Evolutionary conservation across 2,888 invertebrate species (phyloP).

Genomic region (Plagodis dolabraria): DNA sequence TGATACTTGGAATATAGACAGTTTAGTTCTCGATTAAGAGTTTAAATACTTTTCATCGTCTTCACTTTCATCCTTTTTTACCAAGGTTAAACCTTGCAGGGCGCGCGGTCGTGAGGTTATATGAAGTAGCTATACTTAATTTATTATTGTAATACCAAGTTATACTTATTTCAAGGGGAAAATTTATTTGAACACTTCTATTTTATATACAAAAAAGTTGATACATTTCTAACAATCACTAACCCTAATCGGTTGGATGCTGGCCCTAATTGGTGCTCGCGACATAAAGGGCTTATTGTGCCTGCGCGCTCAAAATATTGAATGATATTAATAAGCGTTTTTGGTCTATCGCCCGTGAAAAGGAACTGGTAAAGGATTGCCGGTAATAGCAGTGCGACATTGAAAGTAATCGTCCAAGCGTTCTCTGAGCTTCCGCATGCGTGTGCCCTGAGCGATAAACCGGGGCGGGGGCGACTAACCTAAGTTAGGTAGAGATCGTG

Average conservation of each 20-base stretch:
- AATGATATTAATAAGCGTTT: conserved; percentile 72
- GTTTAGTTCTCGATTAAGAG: too few relatives aligned
- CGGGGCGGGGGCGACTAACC: conserved; percentile 3
- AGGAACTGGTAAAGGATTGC: conserved; percentile 77
- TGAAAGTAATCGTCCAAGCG: conserved; percentile 60
- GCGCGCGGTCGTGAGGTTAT: too few relatives aligned
- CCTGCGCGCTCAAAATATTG: conserved; percentile 72
- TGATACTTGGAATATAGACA: too few relatives aligned
- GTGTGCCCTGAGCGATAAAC: conserved; percentile 47
- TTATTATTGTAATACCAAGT: too few relatives aligned
- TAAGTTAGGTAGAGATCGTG: too few relatives aligned
- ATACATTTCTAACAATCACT: neutral
- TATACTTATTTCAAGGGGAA: too few relatives aligned
- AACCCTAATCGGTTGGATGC: conserved; percentile 16
- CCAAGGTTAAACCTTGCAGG: too few relatives aligned
- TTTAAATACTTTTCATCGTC: too few relatives aligned
- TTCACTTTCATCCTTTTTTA: too few relatives aligned
- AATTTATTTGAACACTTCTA: neutral
- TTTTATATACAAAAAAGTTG: neutral
- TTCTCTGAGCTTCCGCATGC: conserved; percentile 61
- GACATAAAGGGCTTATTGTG: conserved; percentile 55
- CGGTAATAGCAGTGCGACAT: conserved; percentile 61
- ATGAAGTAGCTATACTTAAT: too few relatives aligned
- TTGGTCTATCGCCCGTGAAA: conserved; percentile 74
- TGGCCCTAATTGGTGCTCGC: conserved; percentile 46